Conservation (phyloP, 92 coral and sea anemone genomes). For the Pocillopora grandis region DNA sequence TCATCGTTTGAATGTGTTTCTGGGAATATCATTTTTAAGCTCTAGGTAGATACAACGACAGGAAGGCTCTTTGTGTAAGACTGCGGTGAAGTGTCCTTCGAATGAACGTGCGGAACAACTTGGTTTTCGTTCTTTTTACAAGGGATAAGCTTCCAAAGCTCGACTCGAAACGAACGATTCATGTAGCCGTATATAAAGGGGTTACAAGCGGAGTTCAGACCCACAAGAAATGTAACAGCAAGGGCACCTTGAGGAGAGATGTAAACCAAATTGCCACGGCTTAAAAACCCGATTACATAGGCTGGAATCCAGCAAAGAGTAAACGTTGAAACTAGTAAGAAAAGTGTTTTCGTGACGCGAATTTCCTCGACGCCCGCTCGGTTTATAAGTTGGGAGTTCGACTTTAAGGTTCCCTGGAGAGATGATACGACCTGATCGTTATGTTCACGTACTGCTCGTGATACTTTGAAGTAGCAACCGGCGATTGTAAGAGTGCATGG, state of each 20-base stretch:
- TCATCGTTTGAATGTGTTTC: not conserved
- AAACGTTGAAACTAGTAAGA: constrained; percentile 28
- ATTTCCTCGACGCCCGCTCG: constrained; percentile 34
- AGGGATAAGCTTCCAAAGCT: constrained; percentile 37
- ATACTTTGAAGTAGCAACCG: constrained; percentile 28
- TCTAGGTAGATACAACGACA: not conserved
- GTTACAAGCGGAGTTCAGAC: constrained; percentile 36
- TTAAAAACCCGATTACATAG: constrained; percentile 31
- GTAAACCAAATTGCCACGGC: constrained; percentile 31
- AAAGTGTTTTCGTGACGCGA: constrained; percentile 33
- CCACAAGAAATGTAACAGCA: constrained; percentile 31
- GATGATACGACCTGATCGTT: constrained; percentile 16
- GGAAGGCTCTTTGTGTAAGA: not conserved
- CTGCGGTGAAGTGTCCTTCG: constrained; percentile 13
- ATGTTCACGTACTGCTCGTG: constrained; percentile 34
- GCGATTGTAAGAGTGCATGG: constrained; percentile 23
- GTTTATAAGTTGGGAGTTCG: not conserved
- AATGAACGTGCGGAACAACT: constrained; percentile 9
- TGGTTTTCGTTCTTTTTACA: constrained; percentile 11
- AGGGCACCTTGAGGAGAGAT: constrained; percentile 16
- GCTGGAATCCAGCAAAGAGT: constrained; percentile 45
- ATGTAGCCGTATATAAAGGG: constrained; percentile 43
- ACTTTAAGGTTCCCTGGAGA: not conserved
- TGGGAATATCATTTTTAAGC: not conserved
- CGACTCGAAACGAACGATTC: constrained; percentile 39